A percentile compares a stretch with the other conserved stretches of the same genome.
These are phyloP conservation scores for Xylocampa areola DNA, from an alignment of 2,888 invertebrate genomes.

Conservation along the genomic window DNA sequence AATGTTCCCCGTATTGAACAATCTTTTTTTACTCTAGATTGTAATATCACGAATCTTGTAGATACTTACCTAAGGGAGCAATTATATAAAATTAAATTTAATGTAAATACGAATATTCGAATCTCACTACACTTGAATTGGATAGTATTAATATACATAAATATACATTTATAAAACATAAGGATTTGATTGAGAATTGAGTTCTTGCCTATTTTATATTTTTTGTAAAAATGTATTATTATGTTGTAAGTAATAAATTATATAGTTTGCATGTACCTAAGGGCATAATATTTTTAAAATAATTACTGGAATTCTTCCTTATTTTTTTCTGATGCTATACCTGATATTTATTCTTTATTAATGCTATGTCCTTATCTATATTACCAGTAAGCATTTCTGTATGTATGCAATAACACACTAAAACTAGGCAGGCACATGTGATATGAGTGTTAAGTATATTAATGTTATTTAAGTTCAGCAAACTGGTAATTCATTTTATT, in stretches of 20 bases:
- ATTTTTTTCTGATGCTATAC: background rate
- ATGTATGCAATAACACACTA: constrained; percentile 50
- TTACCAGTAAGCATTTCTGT: constrained; percentile 43
- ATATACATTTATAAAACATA: constrained; percentile 29
- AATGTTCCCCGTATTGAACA: constrained; percentile 55
- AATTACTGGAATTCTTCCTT: too few species aligned
- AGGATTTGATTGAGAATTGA: constrained; percentile 61
- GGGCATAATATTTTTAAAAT: constrained; percentile 21
- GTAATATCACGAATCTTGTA: constrained; percentile 74
- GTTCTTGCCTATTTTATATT: constrained; percentile 46
- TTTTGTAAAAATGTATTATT: constrained; percentile 50
- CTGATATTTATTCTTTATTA: background rate
- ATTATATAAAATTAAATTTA: constrained; percentile 76
- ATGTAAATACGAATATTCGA: constrained; percentile 73
- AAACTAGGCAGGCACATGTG: constrained; percentile 65
- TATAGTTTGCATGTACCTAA: constrained; percentile 53
- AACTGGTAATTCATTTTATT: constrained; percentile 12
- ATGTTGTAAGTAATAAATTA: constrained; percentile 50
- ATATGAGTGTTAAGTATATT: constrained; percentile 52
- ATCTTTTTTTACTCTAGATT: constrained; percentile 59
- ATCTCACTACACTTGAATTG: constrained; percentile 62
- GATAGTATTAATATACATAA: constrained; percentile 44
- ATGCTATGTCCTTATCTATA: constrained; percentile 34
- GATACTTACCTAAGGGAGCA: constrained; percentile 87
- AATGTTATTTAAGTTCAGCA: background rate